Evolutionary conservation across 2,797 vertebrate species (phyloP).

Genomic region (Zalophus californianus): DNA sequence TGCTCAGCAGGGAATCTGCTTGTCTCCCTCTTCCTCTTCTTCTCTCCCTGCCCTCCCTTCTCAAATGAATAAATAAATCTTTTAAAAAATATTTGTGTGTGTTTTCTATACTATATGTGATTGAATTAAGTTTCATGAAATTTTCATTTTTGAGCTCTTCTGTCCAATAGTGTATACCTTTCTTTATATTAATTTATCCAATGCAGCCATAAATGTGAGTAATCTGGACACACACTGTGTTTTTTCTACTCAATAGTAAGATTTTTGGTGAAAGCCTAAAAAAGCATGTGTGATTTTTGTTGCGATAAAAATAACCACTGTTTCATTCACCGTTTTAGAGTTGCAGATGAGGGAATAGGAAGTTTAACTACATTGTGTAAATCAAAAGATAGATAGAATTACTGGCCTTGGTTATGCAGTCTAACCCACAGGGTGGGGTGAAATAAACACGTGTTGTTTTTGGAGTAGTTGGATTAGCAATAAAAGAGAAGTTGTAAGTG

Average conservation of each 20-base stretch:
- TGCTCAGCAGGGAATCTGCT: background rate
- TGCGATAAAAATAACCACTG: conserved; percentile 27
- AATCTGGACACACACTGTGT: background rate
- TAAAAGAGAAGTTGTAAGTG: background rate
- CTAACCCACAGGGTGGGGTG: background rate
- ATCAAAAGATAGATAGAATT: background rate
- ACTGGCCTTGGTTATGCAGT: background rate
- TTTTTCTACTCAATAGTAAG: background rate
- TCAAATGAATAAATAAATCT: background rate
- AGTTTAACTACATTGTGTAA: background rate
- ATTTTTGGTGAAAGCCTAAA: conserved; percentile 35
- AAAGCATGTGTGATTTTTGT: background rate
- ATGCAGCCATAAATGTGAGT: background rate
- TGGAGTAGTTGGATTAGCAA: background rate
- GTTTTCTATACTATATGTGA: background rate
- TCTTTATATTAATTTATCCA: background rate
- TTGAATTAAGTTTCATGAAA: background rate
- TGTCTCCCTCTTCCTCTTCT: background rate
- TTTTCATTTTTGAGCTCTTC: background rate
- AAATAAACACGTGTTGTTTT: background rate
- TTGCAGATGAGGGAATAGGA: background rate
- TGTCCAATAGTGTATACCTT: background rate
- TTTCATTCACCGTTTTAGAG: background rate
- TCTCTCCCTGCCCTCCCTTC: background rate
- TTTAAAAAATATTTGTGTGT: background rate